Conservation (phyloP, 1,140 invertebrate species). For the Mactra quadrangularis region DNA sequence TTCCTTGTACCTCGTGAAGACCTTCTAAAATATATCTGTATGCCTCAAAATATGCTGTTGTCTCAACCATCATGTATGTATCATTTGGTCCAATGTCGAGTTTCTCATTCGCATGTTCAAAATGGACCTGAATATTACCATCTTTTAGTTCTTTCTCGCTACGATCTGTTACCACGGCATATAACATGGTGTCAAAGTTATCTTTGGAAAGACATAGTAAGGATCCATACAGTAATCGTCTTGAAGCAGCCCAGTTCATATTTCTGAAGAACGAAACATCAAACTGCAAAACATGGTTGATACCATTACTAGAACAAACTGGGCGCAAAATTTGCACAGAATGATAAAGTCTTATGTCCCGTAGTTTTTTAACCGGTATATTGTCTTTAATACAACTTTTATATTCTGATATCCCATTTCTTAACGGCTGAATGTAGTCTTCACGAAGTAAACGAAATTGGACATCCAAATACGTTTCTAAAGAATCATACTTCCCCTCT, state of each 20-base stretch:
- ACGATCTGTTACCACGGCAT: slow-evolving; percentile 88
- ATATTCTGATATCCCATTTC: slow-evolving; percentile 80
- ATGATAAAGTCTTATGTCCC: slow-evolving; percentile 73
- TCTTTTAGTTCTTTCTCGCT: slow-evolving; percentile 80
- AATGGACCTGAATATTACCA: slow-evolving; percentile 82
- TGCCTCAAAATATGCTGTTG: slow-evolving; percentile 85
- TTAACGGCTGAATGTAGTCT: slow-evolving; percentile 85
- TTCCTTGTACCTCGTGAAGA: slow-evolving; percentile 79
- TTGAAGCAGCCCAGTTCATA: slow-evolving; percentile 83
- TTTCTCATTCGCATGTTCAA: slow-evolving; percentile 68
- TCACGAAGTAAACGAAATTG: slow-evolving; percentile 91
- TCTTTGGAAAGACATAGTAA: slow-evolving; percentile 89
- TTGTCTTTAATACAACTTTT: slow-evolving; percentile 36
- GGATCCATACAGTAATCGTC: slow-evolving; percentile 89
- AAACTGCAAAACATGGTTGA: slow-evolving; percentile 76
- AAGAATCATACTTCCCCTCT: slow-evolving; percentile 86
- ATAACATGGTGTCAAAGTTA: slow-evolving; percentile 88
- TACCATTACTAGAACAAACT: slow-evolving; percentile 62
- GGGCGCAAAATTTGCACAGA: slow-evolving; percentile 71
- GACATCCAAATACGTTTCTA: slow-evolving; percentile 90
- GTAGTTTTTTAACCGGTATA: slow-evolving; percentile 29
- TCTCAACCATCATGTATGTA: slow-evolving; percentile 84
- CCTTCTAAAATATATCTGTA: slow-evolving; percentile 84
- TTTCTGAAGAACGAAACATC: slow-evolving; percentile 69
- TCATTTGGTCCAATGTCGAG: slow-evolving; percentile 53